These are phyloP conservation scores for Eptatretus burgeri DNA, from an alignment of 2,113 vertebrate species.

Conservation along the genomic window DNA sequence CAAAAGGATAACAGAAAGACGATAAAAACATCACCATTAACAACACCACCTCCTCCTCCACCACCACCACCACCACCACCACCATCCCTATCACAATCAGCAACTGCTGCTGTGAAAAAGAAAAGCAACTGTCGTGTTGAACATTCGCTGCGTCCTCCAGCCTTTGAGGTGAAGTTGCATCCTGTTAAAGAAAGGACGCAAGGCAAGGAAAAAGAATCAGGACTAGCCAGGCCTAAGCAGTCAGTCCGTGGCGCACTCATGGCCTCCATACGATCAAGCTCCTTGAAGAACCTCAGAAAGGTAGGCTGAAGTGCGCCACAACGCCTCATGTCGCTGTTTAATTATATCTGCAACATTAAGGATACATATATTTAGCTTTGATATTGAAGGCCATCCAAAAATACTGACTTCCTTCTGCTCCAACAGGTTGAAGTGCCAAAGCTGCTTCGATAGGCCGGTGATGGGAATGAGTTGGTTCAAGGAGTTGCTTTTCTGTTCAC, in stretches of 20 bases:
- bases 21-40: constrained; percentile 18
- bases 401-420: constrained; percentile 8
- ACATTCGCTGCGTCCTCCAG: constrained; percentile 58
- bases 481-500: no score
- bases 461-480: no score
- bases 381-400: constrained; percentile 9
- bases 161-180: constrained; percentile 19
- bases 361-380: constrained; percentile 13
- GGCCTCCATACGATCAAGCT: constrained; percentile 56
- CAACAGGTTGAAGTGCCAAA: constrained; percentile 30
- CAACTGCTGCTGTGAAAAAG: constrained; percentile 20
- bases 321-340: neutral
- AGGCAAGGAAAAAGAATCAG: constrained; percentile 36
- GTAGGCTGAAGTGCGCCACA: constrained; percentile 21
- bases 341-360: constrained; percentile 14
- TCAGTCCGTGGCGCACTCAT: constrained; percentile 62
- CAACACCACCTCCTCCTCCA: constrained; percentile 17
- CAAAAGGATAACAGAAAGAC: constrained; percentile 20
- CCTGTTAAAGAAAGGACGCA: constrained; percentile 33
- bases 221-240: constrained; percentile 55
- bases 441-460: constrained; percentile 19
- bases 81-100: constrained; percentile 15
- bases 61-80: constrained; percentile 17
- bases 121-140: constrained; percentile 58
- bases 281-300: constrained; percentile 25